Base-by-base conservation (phyloP, 2,113 vertebrate genomes). In the Gymnarchus niloticus region DNA sequence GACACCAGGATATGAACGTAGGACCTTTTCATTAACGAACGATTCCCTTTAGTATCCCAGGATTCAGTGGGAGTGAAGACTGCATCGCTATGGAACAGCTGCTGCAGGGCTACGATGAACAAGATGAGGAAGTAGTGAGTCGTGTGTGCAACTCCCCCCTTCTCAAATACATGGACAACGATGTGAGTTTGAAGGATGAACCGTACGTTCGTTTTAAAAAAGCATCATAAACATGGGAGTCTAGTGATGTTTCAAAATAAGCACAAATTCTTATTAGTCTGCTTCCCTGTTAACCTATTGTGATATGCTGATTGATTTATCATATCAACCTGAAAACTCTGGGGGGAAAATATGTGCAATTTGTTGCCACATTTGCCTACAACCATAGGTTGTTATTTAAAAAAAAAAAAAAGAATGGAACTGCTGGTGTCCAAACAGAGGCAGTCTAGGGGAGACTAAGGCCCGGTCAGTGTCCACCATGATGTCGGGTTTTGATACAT, bases 121-220 rank as follows among this genome's bases (percentile, higher is more conserved):
- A 99, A 90, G 98, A 99, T 85, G 98, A 99, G 89, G 98, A 99
- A 82, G 95, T 96, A 85, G 95, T 97, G 54, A 96, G 94, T 2
- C 95, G 96, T 1, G 95, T 99, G 61, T 99, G 98, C 91, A 97
- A 96, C 92, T 98, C 95, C 0, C 97, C 98, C 1, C 93, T 99
- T 14, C 97, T 99, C 90, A 99, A 99, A 90, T 99, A 99, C 93
- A 99, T 99, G 98, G 98, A 99, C 91, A 99, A 99, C 61, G 98
- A 99, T 2, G 98, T 99, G 94, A 98, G 98, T 95, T 33, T 54
- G 37, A n/a, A n/a, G n/a, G n/a, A n/a, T n/a, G n/a, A n/a, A n/a
- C n/a, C n/a, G n/a, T n/a, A n/a, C n/a, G n/a, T n/a, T n/a, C n/a
- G n/a, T n/a, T n/a, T n/a, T n/a, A n/a, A n/a, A n/a, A n/a, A n/a